Evolutionary conservation across 2,797 vertebrate genomes (phyloP), one percentile per base, ranked within the genome.

Genomic region (Forpus xanthops): DNA sequence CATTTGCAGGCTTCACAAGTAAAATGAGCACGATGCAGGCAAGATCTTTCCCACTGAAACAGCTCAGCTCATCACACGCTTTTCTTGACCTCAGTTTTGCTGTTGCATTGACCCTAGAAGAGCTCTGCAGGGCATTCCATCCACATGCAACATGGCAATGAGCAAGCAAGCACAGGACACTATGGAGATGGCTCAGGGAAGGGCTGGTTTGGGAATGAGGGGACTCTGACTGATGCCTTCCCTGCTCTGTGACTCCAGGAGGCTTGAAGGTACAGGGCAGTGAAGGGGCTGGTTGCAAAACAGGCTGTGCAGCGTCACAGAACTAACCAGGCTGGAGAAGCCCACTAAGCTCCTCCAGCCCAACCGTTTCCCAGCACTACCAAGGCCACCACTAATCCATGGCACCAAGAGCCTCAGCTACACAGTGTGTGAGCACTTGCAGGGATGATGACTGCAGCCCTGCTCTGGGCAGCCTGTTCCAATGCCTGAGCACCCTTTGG

Each of bases 251-350:
- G 23, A 9, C 42, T 56, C 50, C 33, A 23, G 33, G 39, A 30
- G 5, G 3, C 15, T 39, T 74, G 73, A 35, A 60, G 39, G 17
- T 5, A 3, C 0, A 0, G 6, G 2, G n/a, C 7, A 37, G 5
- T 1, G 23, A 76, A 80, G 76, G 55, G 31, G 23, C 21, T 52
- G 70, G 5, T 5, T 44, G 27, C 35, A 79, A 65, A 61, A 2
- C 0, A 31, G 49, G 10, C 75, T 56, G 5, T 1, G 11, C 17
- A 47, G 23, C 15, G 21, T 16, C 55, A 35, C 35, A 24, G 55
- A 24, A 35, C 24, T n/a, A 58, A 24, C 5, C 14, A 35, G 21
- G n/a, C 4, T 55, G 53, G 31, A 55, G 33, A 55, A 23, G n/a
- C 13, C 31, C 53, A n/a, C 23, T 21, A n/a, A 55, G 53, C 53